phyloP scores from a whole-genome alignment of 2,888 invertebrate genomes.

The Toxonevra muliebris region DNA sequence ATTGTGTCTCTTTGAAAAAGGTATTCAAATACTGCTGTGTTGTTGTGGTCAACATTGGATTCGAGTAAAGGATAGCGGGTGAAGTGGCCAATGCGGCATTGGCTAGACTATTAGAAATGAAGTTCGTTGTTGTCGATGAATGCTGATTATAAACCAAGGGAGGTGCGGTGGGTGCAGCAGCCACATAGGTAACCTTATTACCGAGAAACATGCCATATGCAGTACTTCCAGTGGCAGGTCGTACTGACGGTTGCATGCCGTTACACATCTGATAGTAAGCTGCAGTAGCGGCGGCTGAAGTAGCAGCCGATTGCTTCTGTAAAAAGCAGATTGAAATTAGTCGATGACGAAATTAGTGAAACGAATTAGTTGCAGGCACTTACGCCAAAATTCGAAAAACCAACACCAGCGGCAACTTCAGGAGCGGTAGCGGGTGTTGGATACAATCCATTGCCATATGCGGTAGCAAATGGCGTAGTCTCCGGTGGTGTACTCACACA shows the following conservation, averaged over 20 bases:
- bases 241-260: slow-evolving; percentile 34
- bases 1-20: slow-evolving; percentile 48
- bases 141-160: slow-evolving; percentile 44
- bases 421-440: slow-evolving; percentile 25
- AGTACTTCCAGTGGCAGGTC: slow-evolving; percentile 30
- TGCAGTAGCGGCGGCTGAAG: slow-evolving; percentile 34
- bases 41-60: slow-evolving; percentile 46
- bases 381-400: slow-evolving; percentile 34
- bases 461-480: slow-evolving; percentile 14
- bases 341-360: neutral
- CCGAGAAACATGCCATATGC: slow-evolving; percentile 44
- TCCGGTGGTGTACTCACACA: slow-evolving; percentile 2
- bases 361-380: slow-evolving; percentile 20
- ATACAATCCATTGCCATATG: slow-evolving; percentile 33
- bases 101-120: slow-evolving; percentile 41
- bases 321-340: slow-evolving; percentile 1
- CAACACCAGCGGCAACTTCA: slow-evolving; percentile 13
- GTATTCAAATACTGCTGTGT: slow-evolving; percentile 48
- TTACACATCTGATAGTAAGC: slow-evolving; percentile 43
- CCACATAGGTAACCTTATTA: slow-evolving; percentile 43
- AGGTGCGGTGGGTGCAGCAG: slow-evolving; percentile 37
- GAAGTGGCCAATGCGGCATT: slow-evolving; percentile 43
- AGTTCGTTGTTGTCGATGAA: slow-evolving; percentile 42
- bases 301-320: slow-evolving; percentile 27
- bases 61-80: slow-evolving; percentile 45